Evolutionary conservation across 2,113 vertebrate species (phyloP), one percentile per base, ranked within the genome.

Genomic region (Muscicapa adusta): DNA sequence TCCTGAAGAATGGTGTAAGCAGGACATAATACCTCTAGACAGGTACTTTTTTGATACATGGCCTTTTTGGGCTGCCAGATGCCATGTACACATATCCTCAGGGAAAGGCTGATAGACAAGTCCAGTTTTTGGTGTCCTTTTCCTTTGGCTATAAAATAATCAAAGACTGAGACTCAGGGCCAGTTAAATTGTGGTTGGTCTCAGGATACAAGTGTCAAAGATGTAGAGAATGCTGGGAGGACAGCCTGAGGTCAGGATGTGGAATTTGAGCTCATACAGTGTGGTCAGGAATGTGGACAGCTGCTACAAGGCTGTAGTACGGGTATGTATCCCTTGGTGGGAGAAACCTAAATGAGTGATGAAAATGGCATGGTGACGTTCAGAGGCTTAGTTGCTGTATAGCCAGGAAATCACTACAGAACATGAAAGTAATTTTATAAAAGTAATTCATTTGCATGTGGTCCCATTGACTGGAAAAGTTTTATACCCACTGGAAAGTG

Each of bases 301-400:
- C 6, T 84, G 38, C 18, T 47, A 18, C 6, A n/a, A 43, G 29
- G 9, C 36, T 79, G 31, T 25, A 33, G n/a, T 8, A 12, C 15
- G 48, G 19, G 31, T 73, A 74, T 14, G 28, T 73, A 74, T 14
- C 26, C 12, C 25, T 45, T 70, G 34, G 38, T 53, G 45, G 34
- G 33, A 54, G 23, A 63, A 82, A 24, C 9, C 22, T 45, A 15
- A 74, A 23, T 1, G 10, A 29, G 10, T 53, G 36, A 24, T 57
- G 25, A 43, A 72, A 77, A 92, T 7, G 9, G 7, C 42, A 45
- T 57, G 0, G 0, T 0, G 0, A 15, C 33, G 12, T 77, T 85
- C 54, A 42, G 75, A 84, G 54, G 19, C 31, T 40, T 54, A 51
- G 38, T 42, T 81, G 54, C 72, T 53, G 22, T 40, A 38, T 24